phyloP scores from a whole-genome alignment of 1,140 invertebrate species.

The Homarus americanus region DNA sequence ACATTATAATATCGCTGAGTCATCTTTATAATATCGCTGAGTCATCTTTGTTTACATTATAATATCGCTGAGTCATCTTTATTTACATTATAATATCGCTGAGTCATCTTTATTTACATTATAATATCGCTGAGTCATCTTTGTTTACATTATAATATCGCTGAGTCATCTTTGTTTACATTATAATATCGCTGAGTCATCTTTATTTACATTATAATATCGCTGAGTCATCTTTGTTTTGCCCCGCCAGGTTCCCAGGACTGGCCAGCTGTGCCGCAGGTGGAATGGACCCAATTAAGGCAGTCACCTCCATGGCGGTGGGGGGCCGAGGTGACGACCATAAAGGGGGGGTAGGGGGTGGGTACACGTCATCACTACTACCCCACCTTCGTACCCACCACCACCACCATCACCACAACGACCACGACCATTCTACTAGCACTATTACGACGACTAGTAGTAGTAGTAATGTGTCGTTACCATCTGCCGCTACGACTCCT shows the following conservation, averaged over 20 bases:
- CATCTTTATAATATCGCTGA: too few species aligned
- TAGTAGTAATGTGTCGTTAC: not conserved
- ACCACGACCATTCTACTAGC: not conserved
- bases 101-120: too few species aligned
- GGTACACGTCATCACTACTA: slow-evolving; percentile 56
- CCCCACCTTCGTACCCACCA: slow-evolving; percentile 49
- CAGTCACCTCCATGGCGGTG: slow-evolving; percentile 46
- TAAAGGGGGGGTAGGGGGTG: slow-evolving; percentile 9
- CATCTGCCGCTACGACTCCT: slow-evolving; percentile 33
- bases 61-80: too few species aligned
- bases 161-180: too few species aligned
- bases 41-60: too few species aligned
- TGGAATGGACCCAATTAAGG: slow-evolving; percentile 53
- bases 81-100: too few species aligned
- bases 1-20: too few species aligned
- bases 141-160: too few species aligned
- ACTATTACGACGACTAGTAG: not conserved
- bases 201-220: too few species aligned
- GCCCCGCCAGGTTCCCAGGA: slow-evolving; percentile 48
- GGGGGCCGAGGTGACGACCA: slow-evolving; percentile 1
- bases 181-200: too few species aligned
- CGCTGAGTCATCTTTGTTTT: not conserved
- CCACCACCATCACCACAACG: slow-evolving; percentile 2
- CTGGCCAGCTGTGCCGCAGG: slow-evolving; percentile 61
- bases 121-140: too few species aligned